Percentiles rank a stretch among this genome's conserved stretches.
Evolutionary conservation across 2,888 invertebrate genomes (phyloP).

Genomic region (Polydrusus pterygomalis): DNA sequence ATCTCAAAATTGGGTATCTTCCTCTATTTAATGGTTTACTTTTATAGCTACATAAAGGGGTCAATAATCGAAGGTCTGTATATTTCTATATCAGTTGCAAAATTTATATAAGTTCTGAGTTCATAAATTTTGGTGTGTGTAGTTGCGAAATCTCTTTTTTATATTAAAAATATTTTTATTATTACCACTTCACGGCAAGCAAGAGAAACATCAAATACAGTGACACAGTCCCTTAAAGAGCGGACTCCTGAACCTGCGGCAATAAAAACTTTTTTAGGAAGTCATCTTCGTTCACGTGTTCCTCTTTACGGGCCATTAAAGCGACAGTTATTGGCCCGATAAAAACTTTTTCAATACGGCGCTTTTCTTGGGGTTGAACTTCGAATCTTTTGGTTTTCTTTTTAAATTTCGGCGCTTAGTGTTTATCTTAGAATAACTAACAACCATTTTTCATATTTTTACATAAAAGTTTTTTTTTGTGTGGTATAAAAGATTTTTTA

Average conservation of each 20-base stretch:
- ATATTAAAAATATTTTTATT: neutral
- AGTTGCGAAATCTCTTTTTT: neutral
- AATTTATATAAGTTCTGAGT: too few relatives aligned
- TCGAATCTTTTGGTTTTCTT: conserved; percentile 12
- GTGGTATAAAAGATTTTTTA: conserved; percentile 1
- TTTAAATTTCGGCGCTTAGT: conserved; percentile 14
- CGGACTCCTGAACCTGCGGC: conserved; percentile 4
- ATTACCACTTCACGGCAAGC: neutral
- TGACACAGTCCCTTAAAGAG: conserved; percentile 5
- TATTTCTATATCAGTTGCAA: too few relatives aligned
- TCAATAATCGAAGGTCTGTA: too few relatives aligned
- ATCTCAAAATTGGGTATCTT: too few relatives aligned
- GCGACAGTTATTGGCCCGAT: conserved; percentile 29
- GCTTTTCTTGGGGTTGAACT: conserved; percentile 1
- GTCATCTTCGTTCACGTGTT: neutral
- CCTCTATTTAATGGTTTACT: too few relatives aligned
- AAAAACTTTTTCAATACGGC: conserved; percentile 29
- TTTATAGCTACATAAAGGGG: too few relatives aligned
- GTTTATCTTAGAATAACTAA: conserved; percentile 12
- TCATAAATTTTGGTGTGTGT: too few relatives aligned
- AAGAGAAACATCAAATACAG: conserved; percentile 3
- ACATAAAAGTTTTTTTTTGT: neutral
- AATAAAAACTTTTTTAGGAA: conserved; percentile 18
- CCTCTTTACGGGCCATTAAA: conserved; percentile 28
- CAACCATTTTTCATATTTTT: conserved; percentile 12